Percentiles rank a stretch among this genome's conserved stretches.
These are phyloP conservation scores for Noctua fimbriata DNA, from an alignment of 2,888 invertebrate genomes.

Conservation along the genomic window DNA sequence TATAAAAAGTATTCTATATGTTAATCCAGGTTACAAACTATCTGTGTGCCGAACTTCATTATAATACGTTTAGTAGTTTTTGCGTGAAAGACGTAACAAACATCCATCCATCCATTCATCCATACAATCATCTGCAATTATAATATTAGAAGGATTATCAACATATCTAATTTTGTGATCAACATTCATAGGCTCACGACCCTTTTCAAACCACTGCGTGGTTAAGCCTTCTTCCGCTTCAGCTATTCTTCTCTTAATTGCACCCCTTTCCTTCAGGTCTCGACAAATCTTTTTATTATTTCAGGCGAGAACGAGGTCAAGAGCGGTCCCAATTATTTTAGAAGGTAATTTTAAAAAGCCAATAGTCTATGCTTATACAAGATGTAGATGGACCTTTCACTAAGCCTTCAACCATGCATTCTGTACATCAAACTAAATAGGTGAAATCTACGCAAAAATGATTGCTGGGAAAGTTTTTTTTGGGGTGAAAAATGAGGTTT, in stretches of 20 bases:
- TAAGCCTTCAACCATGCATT: background rate
- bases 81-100: no score
- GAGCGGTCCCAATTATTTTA: background rate
- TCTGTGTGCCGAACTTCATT: no score
- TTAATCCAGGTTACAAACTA: no score
- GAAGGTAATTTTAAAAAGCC: background rate
- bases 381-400: background rate
- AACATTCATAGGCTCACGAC: background rate
- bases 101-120: no score
- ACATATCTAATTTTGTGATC: background rate
- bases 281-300: background rate
- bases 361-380: background rate
- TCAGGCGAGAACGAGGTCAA: background rate
- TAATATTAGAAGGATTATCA: no score
- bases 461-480: background rate
- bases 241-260: background rate
- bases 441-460: background rate
- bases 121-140: no score
- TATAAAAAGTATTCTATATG: no score
- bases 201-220: background rate
- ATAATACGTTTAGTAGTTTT: no score
- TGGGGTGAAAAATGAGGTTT: background rate
- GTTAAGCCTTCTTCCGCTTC: no score
- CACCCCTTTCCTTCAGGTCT: background rate
- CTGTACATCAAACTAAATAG: background rate